Conservation (phyloP, 2,113 vertebrate species). For the Paralichthys olivaceus region DNA sequence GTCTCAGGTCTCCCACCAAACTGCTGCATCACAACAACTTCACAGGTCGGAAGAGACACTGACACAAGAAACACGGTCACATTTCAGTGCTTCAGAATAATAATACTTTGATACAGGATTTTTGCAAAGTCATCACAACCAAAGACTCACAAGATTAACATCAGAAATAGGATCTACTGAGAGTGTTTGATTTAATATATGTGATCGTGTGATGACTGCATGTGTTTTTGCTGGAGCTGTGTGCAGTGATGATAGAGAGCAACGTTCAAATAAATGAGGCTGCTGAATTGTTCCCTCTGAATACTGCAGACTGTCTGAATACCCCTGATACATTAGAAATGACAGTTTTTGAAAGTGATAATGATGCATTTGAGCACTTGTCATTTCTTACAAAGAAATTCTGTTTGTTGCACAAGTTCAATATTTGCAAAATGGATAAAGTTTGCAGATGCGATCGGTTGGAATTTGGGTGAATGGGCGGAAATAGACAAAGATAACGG, state of each 20-base stretch:
- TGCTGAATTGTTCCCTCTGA: not conserved
- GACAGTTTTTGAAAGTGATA: no score
- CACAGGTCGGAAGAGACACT: conserved; percentile 82
- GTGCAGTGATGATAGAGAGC: not conserved
- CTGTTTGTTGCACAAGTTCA: no score
- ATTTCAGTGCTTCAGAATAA: not conserved
- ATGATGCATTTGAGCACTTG: no score
- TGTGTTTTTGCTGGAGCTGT: not conserved
- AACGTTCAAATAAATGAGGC: not conserved
- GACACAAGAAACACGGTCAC: not conserved
- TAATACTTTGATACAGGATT: no score
- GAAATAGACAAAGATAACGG: not conserved
- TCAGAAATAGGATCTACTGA: not conserved
- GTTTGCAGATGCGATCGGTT: not conserved
- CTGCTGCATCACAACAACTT: conserved; percentile 86
- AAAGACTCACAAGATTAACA: not conserved
- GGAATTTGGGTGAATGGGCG: no score
- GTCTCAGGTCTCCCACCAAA: conserved; percentile 85
- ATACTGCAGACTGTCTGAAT: not conserved
- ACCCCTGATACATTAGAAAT: not conserved
- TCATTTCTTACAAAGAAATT: no score
- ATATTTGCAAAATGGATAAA: not conserved
- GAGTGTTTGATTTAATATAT: not conserved
- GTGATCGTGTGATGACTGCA: not conserved
- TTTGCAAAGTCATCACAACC: not conserved